These are phyloP conservation scores for Gorsachius goisagi DNA, from an alignment of 2,113 vertebrate genomes.

Conservation along the genomic window DNA sequence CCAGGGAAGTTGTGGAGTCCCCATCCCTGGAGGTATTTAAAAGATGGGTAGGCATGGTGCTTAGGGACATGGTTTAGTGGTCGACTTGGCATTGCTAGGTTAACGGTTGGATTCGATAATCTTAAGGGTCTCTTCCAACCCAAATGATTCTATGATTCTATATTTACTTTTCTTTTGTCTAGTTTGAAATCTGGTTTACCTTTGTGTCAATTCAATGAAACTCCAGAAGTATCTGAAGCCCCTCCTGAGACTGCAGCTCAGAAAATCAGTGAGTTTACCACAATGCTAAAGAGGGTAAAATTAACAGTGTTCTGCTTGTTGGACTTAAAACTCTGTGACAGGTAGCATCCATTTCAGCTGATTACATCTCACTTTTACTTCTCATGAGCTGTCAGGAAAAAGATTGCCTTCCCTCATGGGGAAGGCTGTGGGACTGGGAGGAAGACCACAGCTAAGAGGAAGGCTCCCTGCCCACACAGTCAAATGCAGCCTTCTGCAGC, in stretches of 20 bases:
- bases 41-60: rapidly evolving
- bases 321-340: background rate
- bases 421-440: background rate
- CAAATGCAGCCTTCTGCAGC: background rate
- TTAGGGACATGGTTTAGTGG: background rate
- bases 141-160: background rate
- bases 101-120: background rate
- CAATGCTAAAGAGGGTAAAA: background rate
- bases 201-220: background rate
- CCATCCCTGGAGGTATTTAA: background rate
- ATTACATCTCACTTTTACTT: background rate
- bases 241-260: background rate
- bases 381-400: background rate
- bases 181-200: background rate
- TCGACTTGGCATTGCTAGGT: background rate
- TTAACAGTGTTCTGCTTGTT: background rate
- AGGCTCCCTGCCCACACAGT: too few species aligned
- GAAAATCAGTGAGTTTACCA: background rate
- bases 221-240: background rate
- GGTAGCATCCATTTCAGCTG: background rate
- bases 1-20: background rate
- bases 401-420: background rate
- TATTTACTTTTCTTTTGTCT: background rate
- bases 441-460: background rate
- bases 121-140: background rate